Evolutionary conservation across 2,797 vertebrate genomes (phyloP), one percentile per base, ranked within the genome.

Genomic region (Myripristis murdjan): DNA sequence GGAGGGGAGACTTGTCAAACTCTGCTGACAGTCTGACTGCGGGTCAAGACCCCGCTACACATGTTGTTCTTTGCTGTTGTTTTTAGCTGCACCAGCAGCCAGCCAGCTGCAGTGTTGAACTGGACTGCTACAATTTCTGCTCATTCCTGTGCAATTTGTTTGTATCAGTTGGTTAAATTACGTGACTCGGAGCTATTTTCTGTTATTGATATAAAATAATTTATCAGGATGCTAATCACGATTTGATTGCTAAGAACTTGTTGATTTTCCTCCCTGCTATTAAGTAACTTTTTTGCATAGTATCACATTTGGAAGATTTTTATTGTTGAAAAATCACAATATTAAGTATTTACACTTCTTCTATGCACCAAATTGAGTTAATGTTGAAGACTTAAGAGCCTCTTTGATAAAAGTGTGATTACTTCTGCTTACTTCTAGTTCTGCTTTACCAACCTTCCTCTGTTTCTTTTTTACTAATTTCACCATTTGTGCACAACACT

Each of bases 1-100:
- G 62, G 64, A 86, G 86, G 85, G 81, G 81, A 85, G 83, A 87
- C 86, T 47, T 56, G 84, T 90, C 82, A 88, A 75, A 78, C 59
- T 83, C 56, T 54, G 77, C 80, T 86, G 87, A 87, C 83, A 77
- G 75, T 77, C 85, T 82, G 80, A 80, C 78, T 79, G 78, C 77
- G 80, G 88, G 90, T 90, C 91, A 82, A 62, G 87, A 83, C 84
- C 84, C 51, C 15, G 39, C 78, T 69, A 61, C 83, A 68, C 81
- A 83, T 83, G 86, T 86, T 90, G 71, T 85, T 88, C 70, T 83
- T 65, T 52, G 66, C 87, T 81, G 85, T 80, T 87, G 78, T 86
- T 86, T 73, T 80, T 71, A 73, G 68, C 77, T 3, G 16, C 15
- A 18, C 73, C 83, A 87, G 77, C 75, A 58, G 72, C 24, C 73